These are phyloP conservation scores for Grantiella picta DNA, from an alignment of 2,113 vertebrate species.

Conservation along the genomic window DNA sequence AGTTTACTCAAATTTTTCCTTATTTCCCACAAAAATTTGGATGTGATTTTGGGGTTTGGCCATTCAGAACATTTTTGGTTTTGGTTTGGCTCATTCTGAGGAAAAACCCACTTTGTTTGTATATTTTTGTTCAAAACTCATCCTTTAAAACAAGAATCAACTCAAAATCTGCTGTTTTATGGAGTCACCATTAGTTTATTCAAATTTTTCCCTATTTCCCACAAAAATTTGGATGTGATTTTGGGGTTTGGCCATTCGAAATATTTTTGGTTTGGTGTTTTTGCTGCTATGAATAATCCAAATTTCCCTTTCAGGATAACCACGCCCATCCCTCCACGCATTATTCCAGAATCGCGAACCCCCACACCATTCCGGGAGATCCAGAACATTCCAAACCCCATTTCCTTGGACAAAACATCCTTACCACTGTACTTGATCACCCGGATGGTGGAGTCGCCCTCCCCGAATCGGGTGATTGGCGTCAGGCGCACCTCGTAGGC, in stretches of 20 bases:
- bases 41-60: background rate
- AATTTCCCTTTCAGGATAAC: background rate
- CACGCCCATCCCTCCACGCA: fast-evolving
- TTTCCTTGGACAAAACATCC: background rate
- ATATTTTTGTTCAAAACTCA: background rate
- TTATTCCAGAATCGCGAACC: fast-evolving
- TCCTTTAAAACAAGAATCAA: background rate
- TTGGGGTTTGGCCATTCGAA: background rate
- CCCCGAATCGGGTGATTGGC: conserved; percentile 93
- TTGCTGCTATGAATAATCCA: background rate
- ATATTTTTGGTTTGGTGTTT: fast-evolving
- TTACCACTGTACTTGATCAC: conserved; percentile 97
- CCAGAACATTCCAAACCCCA: background rate
- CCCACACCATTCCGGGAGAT: fast-evolving
- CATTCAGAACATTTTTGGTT: background rate
- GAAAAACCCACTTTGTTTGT: background rate
- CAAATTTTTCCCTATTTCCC: background rate
- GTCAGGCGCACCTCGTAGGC: conserved; percentile 94
- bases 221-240: fast-evolving
- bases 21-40: background rate
- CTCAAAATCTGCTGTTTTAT: background rate
- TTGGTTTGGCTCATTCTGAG: no score
- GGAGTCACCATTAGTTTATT: background rate
- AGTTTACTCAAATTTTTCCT: background rate
- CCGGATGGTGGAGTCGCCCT: conserved; percentile 92